These are phyloP conservation scores for Agrilus mali DNA, from an alignment of 2,888 invertebrate genomes.

Conservation along the genomic window DNA sequence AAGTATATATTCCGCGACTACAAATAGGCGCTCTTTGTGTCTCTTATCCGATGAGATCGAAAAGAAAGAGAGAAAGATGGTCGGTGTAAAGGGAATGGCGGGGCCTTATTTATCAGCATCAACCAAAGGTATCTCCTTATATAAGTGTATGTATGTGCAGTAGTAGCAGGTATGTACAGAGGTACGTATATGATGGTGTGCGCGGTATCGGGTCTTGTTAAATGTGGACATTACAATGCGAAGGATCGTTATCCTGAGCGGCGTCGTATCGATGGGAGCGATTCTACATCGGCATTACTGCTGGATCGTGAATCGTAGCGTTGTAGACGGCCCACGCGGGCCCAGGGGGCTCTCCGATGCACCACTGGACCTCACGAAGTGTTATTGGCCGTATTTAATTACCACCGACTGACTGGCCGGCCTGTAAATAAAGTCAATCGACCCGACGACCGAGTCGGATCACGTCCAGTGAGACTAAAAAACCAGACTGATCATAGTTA, in stretches of 20 bases:
- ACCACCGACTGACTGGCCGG: constrained; percentile 9
- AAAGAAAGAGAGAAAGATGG: too few relatives aligned
- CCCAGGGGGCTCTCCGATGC: constrained; percentile 11
- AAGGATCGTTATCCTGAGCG: constrained; percentile 34
- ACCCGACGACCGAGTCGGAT: constrained; percentile 10
- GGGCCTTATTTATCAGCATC: too few relatives aligned
- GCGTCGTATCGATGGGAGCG: constrained; percentile 32
- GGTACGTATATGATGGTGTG: constrained; percentile 9
- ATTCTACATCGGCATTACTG: constrained; percentile 36
- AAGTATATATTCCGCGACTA: too few relatives aligned
- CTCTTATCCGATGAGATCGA: too few relatives aligned
- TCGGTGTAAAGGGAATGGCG: too few relatives aligned
- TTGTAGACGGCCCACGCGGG: constrained; percentile 29
- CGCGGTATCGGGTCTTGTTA: constrained; percentile 32
- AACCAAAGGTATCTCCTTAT: too few relatives aligned
- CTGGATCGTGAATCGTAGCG: constrained; percentile 34
- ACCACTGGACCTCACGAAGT: constrained; percentile 17
- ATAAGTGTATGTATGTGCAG: too few relatives aligned
- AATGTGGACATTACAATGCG: constrained; percentile 36
- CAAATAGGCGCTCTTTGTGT: too few relatives aligned
- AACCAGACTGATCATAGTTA: constrained; percentile 18
- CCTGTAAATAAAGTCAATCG: too few relatives aligned
- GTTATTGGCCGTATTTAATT: constrained; percentile 19
- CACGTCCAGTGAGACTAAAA: constrained; percentile 18
- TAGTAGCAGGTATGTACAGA: too few relatives aligned